Evolutionary conservation across 2,797 vertebrate genomes (phyloP), one percentile per base, ranked within the genome.

Genomic region (Sitta carolinensis): DNA sequence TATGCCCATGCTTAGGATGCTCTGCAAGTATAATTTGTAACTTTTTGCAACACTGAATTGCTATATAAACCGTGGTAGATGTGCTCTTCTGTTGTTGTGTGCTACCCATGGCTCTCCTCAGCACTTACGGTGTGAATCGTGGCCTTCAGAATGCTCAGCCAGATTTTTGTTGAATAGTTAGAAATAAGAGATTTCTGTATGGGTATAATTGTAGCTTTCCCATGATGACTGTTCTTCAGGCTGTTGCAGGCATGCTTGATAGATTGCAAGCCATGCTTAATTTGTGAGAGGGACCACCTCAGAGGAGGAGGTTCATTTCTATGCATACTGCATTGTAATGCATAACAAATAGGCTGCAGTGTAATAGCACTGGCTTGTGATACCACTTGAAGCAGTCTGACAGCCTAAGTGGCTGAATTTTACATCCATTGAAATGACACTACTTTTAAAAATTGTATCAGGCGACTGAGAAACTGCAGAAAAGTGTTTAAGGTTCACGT

Each of bases 31-130:
- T 8, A 13, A 38, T 57, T 62, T 7, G 2, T 50, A 61, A n/a
- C 14, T 79, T 48, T n/a, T 57, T 76, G 55, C 29, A 34, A 10
- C 19, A 22, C 29, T 59, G 36, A 36, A 0, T 16, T 54, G 34
- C 9, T 57, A 4, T 29, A 25, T 54, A 26, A 93, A 77, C 32
- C 13, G 2, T 13, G 34, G 11, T 48, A 25, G 64, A 20, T 0
- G 1, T 70, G 45, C 52, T 64, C 12, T 30, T 62, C 48, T 77
- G 6, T n/a, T 63, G 10, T 1, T 0, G 0, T 17, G 34, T 58
- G 22, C 58, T 50, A 10, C 43, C 13, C 0, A 0, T 13, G 43
- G 23, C 15, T 84, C 45, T 81, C 42, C 42, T 73, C 50, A 43
- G 55, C n/a, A n/a, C 19, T 75, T 61, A 14, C 0, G 1, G 16